Evolutionary conservation across 2,797 vertebrate genomes (phyloP), one percentile per base, ranked within the genome.

Genomic region (Acanthurus lineatus): DNA sequence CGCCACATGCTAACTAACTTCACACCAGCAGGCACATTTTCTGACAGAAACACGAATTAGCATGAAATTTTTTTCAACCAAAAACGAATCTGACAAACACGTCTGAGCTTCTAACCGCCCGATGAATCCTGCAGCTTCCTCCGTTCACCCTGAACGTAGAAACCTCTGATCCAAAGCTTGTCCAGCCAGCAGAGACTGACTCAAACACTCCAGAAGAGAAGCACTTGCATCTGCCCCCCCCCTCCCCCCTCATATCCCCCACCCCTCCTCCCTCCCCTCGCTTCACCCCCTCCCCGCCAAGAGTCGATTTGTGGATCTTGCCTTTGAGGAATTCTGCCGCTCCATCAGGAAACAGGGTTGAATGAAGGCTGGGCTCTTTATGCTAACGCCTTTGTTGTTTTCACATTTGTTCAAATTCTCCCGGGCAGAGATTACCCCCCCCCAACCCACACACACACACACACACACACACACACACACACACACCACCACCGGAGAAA

Each of bases 281-380:
- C 40, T n/a, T 44, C 32, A 19, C 12, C 48, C 51, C 14, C 45
- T 6, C n/a, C 67, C 3, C 15, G 1, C 71, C 35, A 69, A 71
- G 45, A 81, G 75, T 61, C 86, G 78, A 76, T 79, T 79, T 83
- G 68, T 45, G 79, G 64, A 58, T 89, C 84, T 78, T 73, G 64
- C 72, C 72, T 79, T 71, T 75, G 87, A 88, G 67, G 86, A 88
- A 83, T 85, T 86, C 80, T 90, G 83, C 86, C 70, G 72, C 74
- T 86, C 76, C 79, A 42, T 74, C 76, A 89, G 90, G 81, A 93
- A 93, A 91, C 89, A 91, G 93, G 90, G 91, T 92, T 86, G 83
- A 88, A 92, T 69, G 71, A 90, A 91, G 89, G 89, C 84, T 3
- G 52, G 7, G 62, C 71, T 83, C 77, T 83, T 86, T 62, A 76